These are phyloP conservation scores for Achlya flavicornis DNA, from an alignment of 2,888 invertebrate species.

Conservation along the genomic window DNA sequence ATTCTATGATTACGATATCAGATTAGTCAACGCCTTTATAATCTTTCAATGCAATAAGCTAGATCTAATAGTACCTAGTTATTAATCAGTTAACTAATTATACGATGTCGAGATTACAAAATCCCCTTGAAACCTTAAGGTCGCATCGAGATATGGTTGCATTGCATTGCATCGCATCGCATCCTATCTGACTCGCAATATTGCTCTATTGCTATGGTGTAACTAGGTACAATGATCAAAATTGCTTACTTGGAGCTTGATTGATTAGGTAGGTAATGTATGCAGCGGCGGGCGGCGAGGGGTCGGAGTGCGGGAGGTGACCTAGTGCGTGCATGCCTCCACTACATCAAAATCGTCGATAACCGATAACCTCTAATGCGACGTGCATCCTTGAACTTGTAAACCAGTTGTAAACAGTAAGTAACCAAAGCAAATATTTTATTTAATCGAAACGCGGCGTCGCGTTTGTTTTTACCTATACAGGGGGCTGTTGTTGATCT, in stretches of 20 bases:
- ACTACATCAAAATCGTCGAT: background rate
- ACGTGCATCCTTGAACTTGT: background rate
- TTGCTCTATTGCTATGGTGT: background rate
- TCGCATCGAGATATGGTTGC: background rate
- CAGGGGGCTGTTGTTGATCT: no score
- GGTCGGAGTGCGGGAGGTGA: background rate
- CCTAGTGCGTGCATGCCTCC: background rate
- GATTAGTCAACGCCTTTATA: background rate
- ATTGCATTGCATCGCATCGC: background rate
- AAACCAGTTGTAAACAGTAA: background rate
- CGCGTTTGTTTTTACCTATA: no score
- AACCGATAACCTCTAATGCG: background rate
- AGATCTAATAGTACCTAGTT: background rate
- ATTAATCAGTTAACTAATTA: background rate
- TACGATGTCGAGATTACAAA: background rate
- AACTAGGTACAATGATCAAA: no score
- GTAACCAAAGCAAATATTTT: background rate
- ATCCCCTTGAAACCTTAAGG: slow-evolving; percentile 1
- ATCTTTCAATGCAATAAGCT: background rate
- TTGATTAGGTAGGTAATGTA: no score
- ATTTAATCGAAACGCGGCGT: background rate
- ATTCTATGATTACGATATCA: slow-evolving; percentile 2
- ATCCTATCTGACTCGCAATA: background rate
- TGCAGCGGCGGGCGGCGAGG: no score
- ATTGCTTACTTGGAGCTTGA: background rate